Conservation (phyloP, 2,888 invertebrate genomes). For the Nomada fabriciana region DNA sequence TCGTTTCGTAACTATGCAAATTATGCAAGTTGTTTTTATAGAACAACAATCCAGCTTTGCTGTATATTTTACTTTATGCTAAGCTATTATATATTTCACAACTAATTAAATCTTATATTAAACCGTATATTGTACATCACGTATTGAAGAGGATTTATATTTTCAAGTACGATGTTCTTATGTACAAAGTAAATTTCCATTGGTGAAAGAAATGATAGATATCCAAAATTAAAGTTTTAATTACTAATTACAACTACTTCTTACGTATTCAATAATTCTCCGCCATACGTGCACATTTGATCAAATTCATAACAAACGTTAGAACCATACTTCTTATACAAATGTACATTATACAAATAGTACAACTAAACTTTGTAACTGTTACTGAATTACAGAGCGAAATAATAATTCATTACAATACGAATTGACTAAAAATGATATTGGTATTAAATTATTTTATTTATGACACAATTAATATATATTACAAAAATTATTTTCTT, state of each 20-base stretch:
- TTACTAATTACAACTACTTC: conserved; percentile 15
- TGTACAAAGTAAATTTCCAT: conserved; percentile 34
- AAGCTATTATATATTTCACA: conserved; percentile 36
- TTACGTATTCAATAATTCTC: conserved; percentile 27
- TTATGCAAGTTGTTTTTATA: conserved; percentile 32
- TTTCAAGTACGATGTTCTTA: conserved; percentile 25
- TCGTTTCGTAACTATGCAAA: conserved; percentile 31
- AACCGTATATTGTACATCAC: conserved; percentile 18
- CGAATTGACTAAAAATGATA: conserved; percentile 20
- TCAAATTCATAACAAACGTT: conserved; percentile 25
- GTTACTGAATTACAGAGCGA: conserved; percentile 29
- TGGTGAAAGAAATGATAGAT: conserved; percentile 6
- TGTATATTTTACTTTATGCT: conserved; percentile 21
- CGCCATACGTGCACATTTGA: conserved; percentile 32
- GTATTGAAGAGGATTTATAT: conserved; percentile 24
- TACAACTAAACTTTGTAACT: conserved; percentile 36
- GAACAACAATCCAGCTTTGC: conserved; percentile 30
- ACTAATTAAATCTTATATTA: conserved; percentile 2
- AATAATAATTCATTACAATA: conserved; percentile 27
- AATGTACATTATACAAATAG: conserved; percentile 43
- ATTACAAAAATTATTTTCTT: conserved; percentile 45
- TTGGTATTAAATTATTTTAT: conserved; percentile 36
- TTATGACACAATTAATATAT: conserved; percentile 47
- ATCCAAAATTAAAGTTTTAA: conserved; percentile 9
- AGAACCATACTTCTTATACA: conserved; percentile 33